Evolutionary conservation across 2,113 vertebrate genomes (phyloP).

Genomic region (Trochalopteron elliotii): DNA sequence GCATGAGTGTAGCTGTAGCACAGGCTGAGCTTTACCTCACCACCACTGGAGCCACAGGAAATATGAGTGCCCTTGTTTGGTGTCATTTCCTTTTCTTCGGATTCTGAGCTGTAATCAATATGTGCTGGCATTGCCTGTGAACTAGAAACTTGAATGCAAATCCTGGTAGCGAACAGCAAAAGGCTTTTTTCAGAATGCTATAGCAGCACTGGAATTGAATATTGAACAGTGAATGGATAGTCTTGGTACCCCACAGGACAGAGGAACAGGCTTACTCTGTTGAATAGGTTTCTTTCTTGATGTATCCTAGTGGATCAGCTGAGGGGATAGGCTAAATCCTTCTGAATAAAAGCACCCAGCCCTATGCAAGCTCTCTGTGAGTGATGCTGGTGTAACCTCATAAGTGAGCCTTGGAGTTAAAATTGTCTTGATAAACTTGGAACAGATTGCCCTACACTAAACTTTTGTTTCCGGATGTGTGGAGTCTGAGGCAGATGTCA

Average conservation of each 20-base stretch:
- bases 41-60: not conserved
- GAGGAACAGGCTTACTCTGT: not conserved
- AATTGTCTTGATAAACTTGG: slow-evolving; percentile 7
- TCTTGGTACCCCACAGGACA: not conserved
- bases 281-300: not conserved
- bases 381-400: fast-evolving
- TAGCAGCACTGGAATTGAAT: not conserved
- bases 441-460: not conserved
- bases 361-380: not conserved
- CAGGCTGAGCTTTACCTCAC: not conserved
- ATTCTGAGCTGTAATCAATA: not conserved
- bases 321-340: not conserved
- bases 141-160: not conserved
- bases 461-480: not conserved
- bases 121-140: not conserved
- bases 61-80: not conserved
- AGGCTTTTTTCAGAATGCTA: not conserved
- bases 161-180: not conserved
- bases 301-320: not conserved
- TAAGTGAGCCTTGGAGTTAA: not conserved
- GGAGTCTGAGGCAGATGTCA: slow-evolving; percentile 11
- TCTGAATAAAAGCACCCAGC: not conserved
- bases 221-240: not conserved
- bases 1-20: not conserved
- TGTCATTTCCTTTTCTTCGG: not conserved